Percentiles rank a stretch among this genome's conserved stretches.
Evolutionary conservation across 2,888 invertebrate species (phyloP).

Genomic region (Azorinus chamasolen): DNA sequence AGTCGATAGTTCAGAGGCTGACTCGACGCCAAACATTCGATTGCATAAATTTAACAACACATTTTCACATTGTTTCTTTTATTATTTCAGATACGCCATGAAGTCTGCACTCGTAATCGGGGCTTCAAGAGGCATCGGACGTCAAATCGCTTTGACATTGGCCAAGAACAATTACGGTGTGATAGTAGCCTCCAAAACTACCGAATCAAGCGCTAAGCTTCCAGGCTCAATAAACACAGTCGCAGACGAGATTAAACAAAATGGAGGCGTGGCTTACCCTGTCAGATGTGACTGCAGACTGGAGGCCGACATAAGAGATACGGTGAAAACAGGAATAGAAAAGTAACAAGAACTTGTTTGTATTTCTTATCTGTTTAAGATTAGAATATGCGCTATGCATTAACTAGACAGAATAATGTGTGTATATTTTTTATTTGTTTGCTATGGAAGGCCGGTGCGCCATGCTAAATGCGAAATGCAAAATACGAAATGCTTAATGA

Average conservation of each 20-base stretch:
- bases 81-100: conserved; percentile 22
- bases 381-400: too few species aligned
- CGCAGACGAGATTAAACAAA: conserved; percentile 67
- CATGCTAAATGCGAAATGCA: too few species aligned
- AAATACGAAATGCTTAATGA: too few species aligned
- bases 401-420: too few species aligned
- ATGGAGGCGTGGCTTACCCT: conserved; percentile 73
- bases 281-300: conserved; percentile 75
- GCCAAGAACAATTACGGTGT: conserved; percentile 73
- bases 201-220: conserved; percentile 58
- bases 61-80: too few species aligned
- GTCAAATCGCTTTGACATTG: conserved; percentile 76
- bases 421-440: too few species aligned
- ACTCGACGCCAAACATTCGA: too few species aligned
- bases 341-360: too few species aligned
- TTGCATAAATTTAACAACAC: too few species aligned
- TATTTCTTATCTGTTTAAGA: too few species aligned
- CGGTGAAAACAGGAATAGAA: conserved; percentile 64
- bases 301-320: conserved; percentile 67
- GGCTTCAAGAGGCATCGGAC: conserved; percentile 80
- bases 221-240: conserved; percentile 78
- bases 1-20: too few species aligned
- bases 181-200: conserved; percentile 78
- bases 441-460: too few species aligned
- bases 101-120: conserved; percentile 78